Conservation (phyloP, 2,113 vertebrate genomes). For the Atherinomorus stipes region DNA sequence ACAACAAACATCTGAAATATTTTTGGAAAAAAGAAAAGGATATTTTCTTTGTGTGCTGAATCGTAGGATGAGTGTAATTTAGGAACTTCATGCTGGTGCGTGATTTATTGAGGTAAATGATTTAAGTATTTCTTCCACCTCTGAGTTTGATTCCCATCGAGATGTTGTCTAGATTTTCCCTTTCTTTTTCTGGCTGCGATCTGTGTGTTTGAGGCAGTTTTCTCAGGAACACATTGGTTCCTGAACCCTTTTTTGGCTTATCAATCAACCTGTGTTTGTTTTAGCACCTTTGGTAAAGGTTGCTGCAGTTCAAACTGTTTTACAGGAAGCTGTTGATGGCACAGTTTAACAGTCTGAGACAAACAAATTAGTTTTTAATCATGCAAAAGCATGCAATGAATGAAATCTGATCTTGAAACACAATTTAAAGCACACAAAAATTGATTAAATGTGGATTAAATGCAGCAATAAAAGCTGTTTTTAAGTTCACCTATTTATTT, state of each 20-base stretch:
- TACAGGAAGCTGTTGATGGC: background rate
- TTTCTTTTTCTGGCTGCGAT: background rate
- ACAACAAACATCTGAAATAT: too few relatives aligned
- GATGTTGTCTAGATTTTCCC: background rate
- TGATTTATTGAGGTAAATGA: background rate
- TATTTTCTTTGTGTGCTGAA: background rate
- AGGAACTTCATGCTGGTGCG: background rate
- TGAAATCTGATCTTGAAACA: too few relatives aligned
- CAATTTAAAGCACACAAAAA: too few relatives aligned
- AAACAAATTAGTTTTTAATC: too few relatives aligned
- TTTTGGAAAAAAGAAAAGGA: too few relatives aligned
- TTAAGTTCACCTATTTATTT: too few relatives aligned
- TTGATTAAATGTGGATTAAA: too few relatives aligned
- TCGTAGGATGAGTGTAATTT: background rate
- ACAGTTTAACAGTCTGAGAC: background rate
- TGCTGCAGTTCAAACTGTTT: background rate
- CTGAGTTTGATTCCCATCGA: background rate
- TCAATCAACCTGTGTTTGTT: background rate
- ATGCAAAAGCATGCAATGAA: too few relatives aligned
- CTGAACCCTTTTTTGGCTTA: background rate
- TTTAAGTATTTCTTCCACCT: too few relatives aligned
- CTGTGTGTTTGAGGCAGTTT: background rate
- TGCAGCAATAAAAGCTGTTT: too few relatives aligned
- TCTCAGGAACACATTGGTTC: background rate
- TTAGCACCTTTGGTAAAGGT: background rate